Conservation (phyloP, 2,888 invertebrate genomes). For the Podabrus alpinus region DNA sequence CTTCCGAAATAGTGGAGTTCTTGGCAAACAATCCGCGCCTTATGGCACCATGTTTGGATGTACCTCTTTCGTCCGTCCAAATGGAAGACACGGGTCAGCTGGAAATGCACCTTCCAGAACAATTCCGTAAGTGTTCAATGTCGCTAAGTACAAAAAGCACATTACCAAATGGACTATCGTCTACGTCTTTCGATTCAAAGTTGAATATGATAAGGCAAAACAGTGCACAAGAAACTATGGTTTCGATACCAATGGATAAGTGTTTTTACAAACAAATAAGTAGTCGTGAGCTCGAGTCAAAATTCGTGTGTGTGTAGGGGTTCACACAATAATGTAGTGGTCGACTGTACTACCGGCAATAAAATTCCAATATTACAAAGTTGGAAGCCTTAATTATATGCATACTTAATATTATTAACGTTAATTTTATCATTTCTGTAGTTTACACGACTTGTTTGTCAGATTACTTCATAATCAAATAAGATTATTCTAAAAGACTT, state of each 20-base stretch:
- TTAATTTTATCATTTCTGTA: not conserved
- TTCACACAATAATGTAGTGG: not conserved
- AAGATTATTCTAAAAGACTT: constrained; percentile 1
- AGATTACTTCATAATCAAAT: constrained; percentile 1
- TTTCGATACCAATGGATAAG: constrained; percentile 47
- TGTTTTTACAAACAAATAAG: constrained; percentile 37
- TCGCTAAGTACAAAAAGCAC: constrained; percentile 36
- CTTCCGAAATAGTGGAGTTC: constrained; percentile 80
- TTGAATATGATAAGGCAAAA: constrained; percentile 26
- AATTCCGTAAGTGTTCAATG: constrained; percentile 55
- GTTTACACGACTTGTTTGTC: constrained; percentile 1
- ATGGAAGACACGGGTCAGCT: constrained; percentile 68
- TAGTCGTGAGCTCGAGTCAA: too few relatives aligned
- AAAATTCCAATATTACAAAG: not conserved
- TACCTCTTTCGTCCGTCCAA: constrained; percentile 74
- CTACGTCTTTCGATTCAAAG: constrained; percentile 28
- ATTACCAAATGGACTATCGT: constrained; percentile 29
- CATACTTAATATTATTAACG: not conserved
- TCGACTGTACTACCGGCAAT: not conserved
- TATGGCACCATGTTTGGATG: constrained; percentile 77
- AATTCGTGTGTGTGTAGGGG: too few relatives aligned
- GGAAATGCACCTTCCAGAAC: constrained; percentile 57
- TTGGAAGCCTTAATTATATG: not conserved
- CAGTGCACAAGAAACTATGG: constrained; percentile 35
- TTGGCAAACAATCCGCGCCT: constrained; percentile 78